Evolutionary conservation across 2,797 vertebrate species (phyloP).

Genomic region (Petrocephalus schoutedeni): DNA sequence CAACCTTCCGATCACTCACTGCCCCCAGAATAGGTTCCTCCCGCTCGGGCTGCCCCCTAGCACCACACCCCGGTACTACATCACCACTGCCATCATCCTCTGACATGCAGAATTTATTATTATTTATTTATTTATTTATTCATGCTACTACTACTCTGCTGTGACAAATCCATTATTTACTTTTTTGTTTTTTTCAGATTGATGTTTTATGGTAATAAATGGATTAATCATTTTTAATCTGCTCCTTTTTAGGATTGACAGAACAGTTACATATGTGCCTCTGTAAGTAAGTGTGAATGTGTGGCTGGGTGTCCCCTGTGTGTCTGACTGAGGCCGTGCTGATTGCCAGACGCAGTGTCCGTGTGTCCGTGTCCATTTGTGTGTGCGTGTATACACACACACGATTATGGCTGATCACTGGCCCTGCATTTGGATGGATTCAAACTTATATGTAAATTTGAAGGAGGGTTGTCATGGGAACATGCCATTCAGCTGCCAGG

Average conservation of each 20-base stretch:
- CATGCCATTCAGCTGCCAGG: constrained; percentile 49
- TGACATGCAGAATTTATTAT: background rate
- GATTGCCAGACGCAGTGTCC: background rate
- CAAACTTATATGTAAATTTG: constrained; percentile 49
- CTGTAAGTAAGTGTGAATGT: background rate
- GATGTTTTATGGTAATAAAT: background rate
- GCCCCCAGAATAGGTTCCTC: background rate
- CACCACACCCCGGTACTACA: background rate
- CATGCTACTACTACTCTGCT: no score
- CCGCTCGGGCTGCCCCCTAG: background rate
- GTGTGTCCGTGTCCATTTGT: no score
- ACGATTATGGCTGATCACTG: constrained; percentile 42
- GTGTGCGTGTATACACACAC: constrained; percentile 1
- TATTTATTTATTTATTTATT: background rate
- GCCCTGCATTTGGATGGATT: constrained; percentile 33
- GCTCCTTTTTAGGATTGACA: background rate
- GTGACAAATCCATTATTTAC: background rate
- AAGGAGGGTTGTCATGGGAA: constrained; percentile 68
- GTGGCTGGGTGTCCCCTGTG: background rate
- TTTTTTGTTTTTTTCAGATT: background rate
- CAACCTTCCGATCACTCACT: no score
- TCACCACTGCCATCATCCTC: background rate
- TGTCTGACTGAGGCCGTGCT: background rate
- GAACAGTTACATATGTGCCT: background rate
- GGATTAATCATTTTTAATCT: background rate